Evolutionary conservation across 2,797 vertebrate genomes (phyloP), one percentile per base, ranked within the genome.

Genomic region (Micromesistius poutassou): DNA sequence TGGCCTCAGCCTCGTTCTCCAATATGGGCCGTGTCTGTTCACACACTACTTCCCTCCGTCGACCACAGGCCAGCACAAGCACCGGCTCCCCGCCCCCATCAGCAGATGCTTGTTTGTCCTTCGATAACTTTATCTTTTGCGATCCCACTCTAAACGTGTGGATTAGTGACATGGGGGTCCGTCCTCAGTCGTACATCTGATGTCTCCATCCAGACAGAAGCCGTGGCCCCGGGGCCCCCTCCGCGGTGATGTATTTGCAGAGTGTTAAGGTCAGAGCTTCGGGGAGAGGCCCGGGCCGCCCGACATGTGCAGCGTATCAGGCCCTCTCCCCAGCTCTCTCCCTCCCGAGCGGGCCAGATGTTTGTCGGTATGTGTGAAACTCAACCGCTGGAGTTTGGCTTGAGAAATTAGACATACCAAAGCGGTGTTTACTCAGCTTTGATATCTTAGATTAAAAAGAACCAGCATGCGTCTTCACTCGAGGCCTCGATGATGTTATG

Each of bases 371-470:
- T 91, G 92, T 90, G 92, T 86, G 88, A 92, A 93, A 91, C 84
- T 87, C 86, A 87, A 91, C 86, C 86, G 78, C 89, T 30, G 73
- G 82, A 89, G 86, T 88, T 91, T 85, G 86, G 86, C 85, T 86
- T 19, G 62, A 88, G 81, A 87, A 90, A 88, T 89, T 86, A 87
- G 84, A 86, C 91, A 87, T 89, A 85, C 90, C 86, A 84, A 85
- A 84, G 87, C 75, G 1, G 68, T 92, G 92, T 94, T 95, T 95
- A 93, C 89, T 87, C 88, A 89, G 87, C 88, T 92, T 93, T 93
- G 89, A 94, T 94, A 92, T 88, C 83, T 77, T 78, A 85, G 91
- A 93, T 94, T 93, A 89, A 89, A 90, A 71, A 90, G 80, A 87
- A 87, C 74, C 87, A 87, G 82, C 79, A 85, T 84, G 85, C 66